These are phyloP conservation scores for Sylvietta virens DNA, from an alignment of 2,113 vertebrate genomes.

Conservation along the genomic window DNA sequence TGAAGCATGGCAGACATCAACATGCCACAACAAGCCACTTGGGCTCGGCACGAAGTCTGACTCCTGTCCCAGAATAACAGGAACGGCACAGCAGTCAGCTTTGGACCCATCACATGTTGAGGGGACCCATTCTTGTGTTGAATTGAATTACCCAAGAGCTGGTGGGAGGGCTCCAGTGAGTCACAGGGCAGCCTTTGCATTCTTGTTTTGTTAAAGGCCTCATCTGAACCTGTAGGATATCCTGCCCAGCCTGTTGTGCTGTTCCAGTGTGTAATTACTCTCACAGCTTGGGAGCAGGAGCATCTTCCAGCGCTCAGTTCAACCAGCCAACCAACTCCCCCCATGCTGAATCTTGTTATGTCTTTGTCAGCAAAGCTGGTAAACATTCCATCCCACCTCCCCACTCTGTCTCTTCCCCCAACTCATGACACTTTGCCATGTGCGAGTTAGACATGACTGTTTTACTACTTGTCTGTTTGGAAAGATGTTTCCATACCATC, in stretches of 20 bases:
- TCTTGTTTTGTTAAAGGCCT: background rate
- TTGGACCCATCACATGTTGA: background rate
- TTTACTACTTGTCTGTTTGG: background rate
- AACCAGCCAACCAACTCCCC: background rate
- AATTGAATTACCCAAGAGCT: background rate
- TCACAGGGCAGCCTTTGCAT: background rate
- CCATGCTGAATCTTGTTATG: background rate
- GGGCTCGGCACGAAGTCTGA: background rate
- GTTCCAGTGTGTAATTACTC: background rate
- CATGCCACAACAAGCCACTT: accelerated
- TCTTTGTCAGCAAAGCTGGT: background rate
- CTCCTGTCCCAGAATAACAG: background rate
- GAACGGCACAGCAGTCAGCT: background rate
- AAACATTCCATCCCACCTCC: background rate
- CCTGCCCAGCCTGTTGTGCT: background rate
- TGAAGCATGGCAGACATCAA: background rate
- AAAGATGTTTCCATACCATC: background rate
- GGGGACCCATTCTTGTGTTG: background rate
- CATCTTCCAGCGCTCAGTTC: accelerated
- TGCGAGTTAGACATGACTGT: background rate
- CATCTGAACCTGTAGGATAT: background rate
- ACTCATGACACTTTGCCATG: background rate
- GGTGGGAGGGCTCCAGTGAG: background rate
- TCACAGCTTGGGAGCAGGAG: background rate
- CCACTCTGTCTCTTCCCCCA: background rate